phyloP scores from a whole-genome alignment of 2,888 invertebrate species.

The Hemaris fuciformis region DNA sequence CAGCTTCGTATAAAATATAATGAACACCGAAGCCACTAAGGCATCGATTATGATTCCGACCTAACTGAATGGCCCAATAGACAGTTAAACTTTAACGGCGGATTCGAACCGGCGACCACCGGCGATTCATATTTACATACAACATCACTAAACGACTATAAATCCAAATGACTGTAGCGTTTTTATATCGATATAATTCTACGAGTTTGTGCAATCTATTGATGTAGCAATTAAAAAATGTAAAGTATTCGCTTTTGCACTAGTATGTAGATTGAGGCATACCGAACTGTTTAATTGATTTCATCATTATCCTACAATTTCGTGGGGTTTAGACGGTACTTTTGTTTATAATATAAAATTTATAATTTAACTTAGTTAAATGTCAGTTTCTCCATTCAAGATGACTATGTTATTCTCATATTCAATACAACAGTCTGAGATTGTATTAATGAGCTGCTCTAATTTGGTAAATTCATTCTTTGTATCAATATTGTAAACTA shows the following conservation, averaged over 20 bases:
- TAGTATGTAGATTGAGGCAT: neutral
- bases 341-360: too few relatives aligned
- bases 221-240: neutral
- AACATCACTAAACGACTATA: slow-evolving; percentile 5
- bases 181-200: neutral
- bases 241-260: too few relatives aligned
- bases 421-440: too few relatives aligned
- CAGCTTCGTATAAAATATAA: slow-evolving; percentile 1
- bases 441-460: too few relatives aligned
- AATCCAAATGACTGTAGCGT: neutral
- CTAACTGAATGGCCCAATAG: slow-evolving; percentile 18
- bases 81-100: slow-evolving; percentile 51
- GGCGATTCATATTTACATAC: slow-evolving; percentile 22
- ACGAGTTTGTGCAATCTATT: neutral
- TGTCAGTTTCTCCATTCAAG: too few relatives aligned
- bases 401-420: too few relatives aligned
- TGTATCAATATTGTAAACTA: too few relatives aligned
- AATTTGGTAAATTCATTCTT: too few relatives aligned
- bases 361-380: too few relatives aligned
- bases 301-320: neutral
- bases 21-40: slow-evolving; percentile 5
- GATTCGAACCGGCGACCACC: slow-evolving; percentile 38
- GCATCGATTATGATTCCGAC: neutral
- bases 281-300: neutral
- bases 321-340: too few relatives aligned